Evolutionary conservation across 2,888 invertebrate genomes (phyloP), one percentile per base, ranked within the genome.

Genomic region (Cephus pygmeus): DNA sequence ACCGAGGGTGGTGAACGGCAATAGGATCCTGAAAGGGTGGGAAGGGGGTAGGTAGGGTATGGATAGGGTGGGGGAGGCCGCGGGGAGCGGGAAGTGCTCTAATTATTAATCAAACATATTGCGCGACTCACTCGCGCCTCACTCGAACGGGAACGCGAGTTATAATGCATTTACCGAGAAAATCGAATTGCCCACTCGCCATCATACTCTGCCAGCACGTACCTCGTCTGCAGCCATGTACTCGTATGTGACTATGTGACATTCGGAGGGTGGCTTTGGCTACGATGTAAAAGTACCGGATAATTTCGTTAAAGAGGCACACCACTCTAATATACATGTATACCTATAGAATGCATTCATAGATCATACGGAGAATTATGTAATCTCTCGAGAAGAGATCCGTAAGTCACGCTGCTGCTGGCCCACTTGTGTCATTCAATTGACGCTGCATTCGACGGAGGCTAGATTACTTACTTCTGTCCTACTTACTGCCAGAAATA

Each of bases 91-190:
- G 82, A 85, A 86, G 85, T 86, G 85, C 85, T 81, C 82, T 86
- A 84, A 85, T 87, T 86, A 86, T 85, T 87, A 86, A 87, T 87
- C 86, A 85, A 86, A 85, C 85, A 85, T 83, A 83, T 83, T 85
- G 84, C 85, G 83, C 79, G 79, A 71, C 77, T 79, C 80, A 79
- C 80, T 78, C 82, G 79, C 82, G 83, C 83, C 82, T 81, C 81
- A 82, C 82, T 83, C 82, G 82, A 73, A 77, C 75, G 76, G 76
- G 36, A 76, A 81, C 80, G 81, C 80, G 80, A 85, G 85, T 85
- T 85, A 82, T 87, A 87, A 87, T 81, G 83, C 84, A 82, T 84
- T 86, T 85, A 87, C 81, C 80, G 80, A 80, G 83, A 83, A 83
- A 85, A 87, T 82, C 81, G 84, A 84, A 85, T 86, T 87, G 85